Percentiles rank a stretch among this genome's conserved stretches.
Conservation (phyloP, 2,888 invertebrate genomes). For the Pyralis farinalis region DNA sequence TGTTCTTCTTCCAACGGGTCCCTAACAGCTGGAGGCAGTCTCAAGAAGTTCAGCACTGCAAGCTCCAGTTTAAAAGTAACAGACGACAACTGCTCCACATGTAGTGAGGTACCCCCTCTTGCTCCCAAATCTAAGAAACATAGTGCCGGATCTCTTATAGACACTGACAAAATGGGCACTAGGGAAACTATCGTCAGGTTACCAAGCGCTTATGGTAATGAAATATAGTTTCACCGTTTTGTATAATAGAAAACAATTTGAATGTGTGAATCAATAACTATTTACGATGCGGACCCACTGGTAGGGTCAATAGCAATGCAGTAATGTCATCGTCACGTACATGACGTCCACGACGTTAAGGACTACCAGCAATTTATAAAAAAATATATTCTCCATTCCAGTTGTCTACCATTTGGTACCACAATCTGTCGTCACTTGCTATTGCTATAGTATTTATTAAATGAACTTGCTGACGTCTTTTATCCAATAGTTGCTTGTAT, state of each 20-base stretch:
- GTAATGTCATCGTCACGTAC: too few species aligned
- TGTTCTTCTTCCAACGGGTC: constrained; percentile 73
- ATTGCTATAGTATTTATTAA: too few species aligned
- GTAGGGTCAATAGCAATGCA: too few species aligned
- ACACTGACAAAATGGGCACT: constrained; percentile 60
- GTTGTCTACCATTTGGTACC: too few species aligned
- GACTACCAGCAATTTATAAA: too few species aligned
- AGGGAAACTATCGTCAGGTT: constrained; percentile 70
- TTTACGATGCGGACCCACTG: too few species aligned
- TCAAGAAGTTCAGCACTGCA: constrained; percentile 60
- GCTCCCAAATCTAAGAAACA: constrained; percentile 68
- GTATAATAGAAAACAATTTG: not conserved
- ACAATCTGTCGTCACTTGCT: too few species aligned
- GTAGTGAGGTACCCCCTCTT: constrained; percentile 67
- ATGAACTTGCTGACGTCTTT: too few species aligned
- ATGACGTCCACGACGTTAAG: too few species aligned
- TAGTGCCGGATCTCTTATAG: constrained; percentile 69
- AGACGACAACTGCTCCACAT: constrained; percentile 63
- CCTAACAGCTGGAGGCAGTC: constrained; percentile 55
- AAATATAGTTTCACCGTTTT: constrained; percentile 38
- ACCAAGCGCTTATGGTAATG: constrained; percentile 64
- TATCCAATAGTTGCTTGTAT: too few species aligned
- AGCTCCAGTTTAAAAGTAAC: constrained; percentile 52
- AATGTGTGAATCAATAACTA: too few species aligned
- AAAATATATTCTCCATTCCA: too few species aligned